Evolutionary conservation across 1,140 invertebrate genomes (phyloP), one percentile per base, ranked within the genome.

Genomic region (Metaphire vulgaris): DNA sequence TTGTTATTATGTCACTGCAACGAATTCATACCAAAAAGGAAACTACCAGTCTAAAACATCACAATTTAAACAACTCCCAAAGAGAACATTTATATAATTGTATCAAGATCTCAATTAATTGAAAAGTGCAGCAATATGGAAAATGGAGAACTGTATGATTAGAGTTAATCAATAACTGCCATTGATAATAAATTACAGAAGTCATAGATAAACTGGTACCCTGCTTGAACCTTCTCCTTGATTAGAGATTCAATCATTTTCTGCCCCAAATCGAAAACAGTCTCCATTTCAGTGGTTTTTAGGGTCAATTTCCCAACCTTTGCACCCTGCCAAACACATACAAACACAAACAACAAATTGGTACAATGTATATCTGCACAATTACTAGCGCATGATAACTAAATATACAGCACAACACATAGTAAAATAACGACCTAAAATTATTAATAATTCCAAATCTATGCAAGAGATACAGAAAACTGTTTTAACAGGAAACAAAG

Each of bases 221-320:
- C 89, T 41, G 89, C 88, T 79, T 86, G 83, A 56, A 94, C 91
- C 88, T 98, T 98, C 85, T 99, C 97, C 84, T 98, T 98, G 80
- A 95, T 91, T 64, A 99, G 89, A 75, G 92, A 93, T 85, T 99
- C 97, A 76, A 99, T 97, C 92, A 99, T 99, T 89, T 99, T 99
- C 73, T 92, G 93, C 32, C 97, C 97, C 81, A 99, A 89, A 86
- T 99, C 97, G 86, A 99, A 99, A 77, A 98, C 92, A 0, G 97
- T 99, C 87, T 99, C 97, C 97, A 99, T 99, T 86, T 99, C 97
- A 0, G 96, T 99, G 1, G 97, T 99, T 89, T 99, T 99, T 29
- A 99, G 86, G 0, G 97, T 99, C 1, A 99, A 86, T 83, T 98
- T 96, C 0, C 96, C 90, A 74, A 89, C 86, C 88, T 98, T 95